phyloP scores from a whole-genome alignment of 2,113 vertebrate species.

The Macroglossus sobrinus region DNA sequence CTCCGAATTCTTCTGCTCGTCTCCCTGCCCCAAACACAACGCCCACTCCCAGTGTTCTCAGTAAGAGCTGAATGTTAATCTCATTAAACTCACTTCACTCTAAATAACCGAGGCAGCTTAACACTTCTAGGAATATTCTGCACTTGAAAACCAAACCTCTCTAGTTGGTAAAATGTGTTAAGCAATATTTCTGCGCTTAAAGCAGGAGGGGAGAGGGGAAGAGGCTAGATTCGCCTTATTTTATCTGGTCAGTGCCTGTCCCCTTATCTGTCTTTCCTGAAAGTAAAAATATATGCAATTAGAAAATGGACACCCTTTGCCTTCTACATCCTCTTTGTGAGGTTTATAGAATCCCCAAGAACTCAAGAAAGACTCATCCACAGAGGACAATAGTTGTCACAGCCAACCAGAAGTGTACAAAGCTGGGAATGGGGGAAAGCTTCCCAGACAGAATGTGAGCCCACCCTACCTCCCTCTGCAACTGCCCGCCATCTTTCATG shows the following conservation, averaged over 20 bases:
- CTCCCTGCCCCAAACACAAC: neutral
- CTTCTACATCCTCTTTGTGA: neutral
- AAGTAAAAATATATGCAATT: neutral
- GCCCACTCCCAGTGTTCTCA: neutral
- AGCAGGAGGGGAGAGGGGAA: neutral
- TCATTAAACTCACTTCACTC: neutral
- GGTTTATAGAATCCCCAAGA: neutral
- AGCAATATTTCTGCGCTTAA: conserved; percentile 29
- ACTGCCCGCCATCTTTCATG: neutral
- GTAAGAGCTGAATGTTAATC: neutral
- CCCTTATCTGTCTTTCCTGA: neutral
- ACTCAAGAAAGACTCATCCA: neutral
- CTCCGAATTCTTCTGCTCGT: neutral
- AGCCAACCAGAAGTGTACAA: neutral
- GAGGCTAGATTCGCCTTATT: neutral
- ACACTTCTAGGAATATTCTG: conserved; percentile 1
- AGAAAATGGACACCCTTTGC: neutral
- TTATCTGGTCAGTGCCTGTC: neutral
- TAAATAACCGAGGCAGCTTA: conserved; percentile 35
- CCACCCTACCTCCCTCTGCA: neutral
- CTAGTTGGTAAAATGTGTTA: conserved; percentile 17
- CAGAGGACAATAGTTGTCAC: neutral
- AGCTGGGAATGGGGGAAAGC: neutral
- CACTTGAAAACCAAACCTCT: conserved; percentile 37
- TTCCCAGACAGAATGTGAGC: neutral